Percentiles rank a stretch among this genome's conserved stretches.
These are phyloP conservation scores for Danaus plexippus DNA, from an alignment of 1,140 invertebrate species.

Conservation along the genomic window DNA sequence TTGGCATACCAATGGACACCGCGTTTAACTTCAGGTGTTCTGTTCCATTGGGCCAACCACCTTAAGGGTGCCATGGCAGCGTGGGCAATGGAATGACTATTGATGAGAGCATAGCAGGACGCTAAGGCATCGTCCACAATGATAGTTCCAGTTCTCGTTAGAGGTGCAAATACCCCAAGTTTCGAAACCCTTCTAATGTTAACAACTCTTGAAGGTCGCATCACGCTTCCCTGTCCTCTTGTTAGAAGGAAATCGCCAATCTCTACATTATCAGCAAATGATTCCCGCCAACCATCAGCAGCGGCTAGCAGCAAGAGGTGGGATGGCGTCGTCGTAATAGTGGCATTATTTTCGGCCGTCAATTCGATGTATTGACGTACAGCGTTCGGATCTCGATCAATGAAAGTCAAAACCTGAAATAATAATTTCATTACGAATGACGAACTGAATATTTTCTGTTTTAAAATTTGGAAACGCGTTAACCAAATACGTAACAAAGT, in stretches of 20 bases:
- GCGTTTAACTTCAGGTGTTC: slow-evolving; percentile 25
- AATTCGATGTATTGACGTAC: slow-evolving; percentile 81
- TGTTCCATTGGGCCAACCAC: slow-evolving; percentile 45
- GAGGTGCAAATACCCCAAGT: slow-evolving; percentile 89
- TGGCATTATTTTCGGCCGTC: slow-evolving; percentile 77
- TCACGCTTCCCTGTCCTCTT: slow-evolving; percentile 56
- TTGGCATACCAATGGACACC: slow-evolving; percentile 92
- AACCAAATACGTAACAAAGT: too few species aligned
- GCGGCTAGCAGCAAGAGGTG: slow-evolving; percentile 81
- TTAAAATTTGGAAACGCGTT: too few species aligned
- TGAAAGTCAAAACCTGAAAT: slow-evolving; percentile 77
- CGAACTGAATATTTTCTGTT: too few species aligned
- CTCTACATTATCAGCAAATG: slow-evolving; percentile 50
- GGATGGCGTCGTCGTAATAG: slow-evolving; percentile 85
- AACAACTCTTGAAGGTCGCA: slow-evolving; percentile 77
- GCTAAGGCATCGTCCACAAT: slow-evolving; percentile 92
- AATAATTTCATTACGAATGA: not conserved
- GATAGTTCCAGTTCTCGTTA: slow-evolving; percentile 89
- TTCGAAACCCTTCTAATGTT: slow-evolving; percentile 72
- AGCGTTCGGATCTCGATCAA: slow-evolving; percentile 83
- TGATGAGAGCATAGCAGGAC: slow-evolving; percentile 94
- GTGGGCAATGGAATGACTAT: slow-evolving; percentile 89
- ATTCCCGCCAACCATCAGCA: slow-evolving; percentile 63
- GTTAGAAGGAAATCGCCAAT: slow-evolving; percentile 69
- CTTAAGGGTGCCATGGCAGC: slow-evolving; percentile 86